phyloP scores from a whole-genome alignment of 2,797 vertebrate genomes.

The Scolopax bukidnonensis region DNA sequence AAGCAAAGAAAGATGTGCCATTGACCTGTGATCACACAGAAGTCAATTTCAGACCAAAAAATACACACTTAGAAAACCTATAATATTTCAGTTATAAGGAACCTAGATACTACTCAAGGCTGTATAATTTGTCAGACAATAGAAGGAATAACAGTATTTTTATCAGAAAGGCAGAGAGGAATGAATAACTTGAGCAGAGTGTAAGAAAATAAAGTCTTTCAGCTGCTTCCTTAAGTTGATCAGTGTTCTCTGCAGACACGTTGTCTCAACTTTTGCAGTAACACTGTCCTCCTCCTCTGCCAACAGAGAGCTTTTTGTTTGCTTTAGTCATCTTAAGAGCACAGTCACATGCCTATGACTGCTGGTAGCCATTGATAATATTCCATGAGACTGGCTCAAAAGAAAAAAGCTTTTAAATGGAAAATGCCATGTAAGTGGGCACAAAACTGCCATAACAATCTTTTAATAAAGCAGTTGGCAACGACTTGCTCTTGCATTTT shows the following conservation, averaged over 20 bases:
- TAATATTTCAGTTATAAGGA: not conserved
- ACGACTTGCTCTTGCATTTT: not conserved
- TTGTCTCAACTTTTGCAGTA: not conserved
- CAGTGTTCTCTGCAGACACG: not conserved
- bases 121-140: not conserved
- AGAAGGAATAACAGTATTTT: not conserved
- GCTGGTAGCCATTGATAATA: not conserved
- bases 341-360: not conserved
- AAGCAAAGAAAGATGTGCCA: not conserved
- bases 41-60: not conserved
- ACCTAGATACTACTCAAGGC: not conserved
- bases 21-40: not conserved
- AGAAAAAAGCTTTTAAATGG: not conserved
- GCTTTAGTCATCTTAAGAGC: not conserved
- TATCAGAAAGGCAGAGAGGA: not conserved
- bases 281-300: not conserved
- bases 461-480: not conserved
- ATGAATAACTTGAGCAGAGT: not conserved
- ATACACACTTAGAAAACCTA: not conserved
- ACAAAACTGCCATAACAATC: not conserved
- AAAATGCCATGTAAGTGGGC: not conserved
- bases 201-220: not conserved
- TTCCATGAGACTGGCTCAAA: not conserved
- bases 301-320: slow-evolving; percentile 4
- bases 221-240: not conserved